Evolutionary conservation across 2,113 vertebrate genomes (phyloP).

Genomic region (Arvicanthis niloticus): DNA sequence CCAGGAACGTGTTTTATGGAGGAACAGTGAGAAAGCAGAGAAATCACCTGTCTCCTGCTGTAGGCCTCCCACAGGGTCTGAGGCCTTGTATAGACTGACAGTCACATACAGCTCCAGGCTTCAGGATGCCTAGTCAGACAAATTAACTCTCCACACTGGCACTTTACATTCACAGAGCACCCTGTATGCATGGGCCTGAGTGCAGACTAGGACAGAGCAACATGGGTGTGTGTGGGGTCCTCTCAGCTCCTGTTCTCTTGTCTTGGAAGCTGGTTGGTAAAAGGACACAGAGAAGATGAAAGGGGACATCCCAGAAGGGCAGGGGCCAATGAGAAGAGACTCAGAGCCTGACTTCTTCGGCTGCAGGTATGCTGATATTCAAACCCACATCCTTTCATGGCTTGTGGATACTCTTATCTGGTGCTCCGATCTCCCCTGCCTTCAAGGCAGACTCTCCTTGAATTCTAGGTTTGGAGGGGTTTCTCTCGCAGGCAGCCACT

Average conservation of each 20-base stretch:
- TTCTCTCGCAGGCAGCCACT: background rate
- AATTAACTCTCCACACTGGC: background rate
- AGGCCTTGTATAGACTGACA: background rate
- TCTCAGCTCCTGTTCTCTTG: background rate
- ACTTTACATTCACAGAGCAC: background rate
- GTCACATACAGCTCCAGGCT: accelerated
- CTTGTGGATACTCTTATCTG: background rate
- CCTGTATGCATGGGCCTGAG: accelerated
- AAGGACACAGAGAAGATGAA: background rate
- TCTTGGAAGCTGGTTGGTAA: background rate
- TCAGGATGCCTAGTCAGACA: background rate
- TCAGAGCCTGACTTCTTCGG: background rate
- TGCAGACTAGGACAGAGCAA: accelerated
- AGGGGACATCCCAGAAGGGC: conserved; percentile 9
- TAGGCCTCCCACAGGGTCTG: background rate
- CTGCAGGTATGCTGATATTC: background rate
- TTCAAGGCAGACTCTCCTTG: background rate
- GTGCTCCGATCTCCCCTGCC: background rate
- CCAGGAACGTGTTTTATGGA: background rate
- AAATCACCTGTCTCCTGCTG: accelerated
- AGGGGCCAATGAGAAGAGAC: background rate
- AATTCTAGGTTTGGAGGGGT: background rate
- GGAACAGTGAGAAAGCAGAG: background rate
- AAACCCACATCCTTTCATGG: background rate
- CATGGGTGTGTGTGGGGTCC: too few species aligned